A percentile compares a stretch with the other conserved stretches of the same genome.
phyloP scores from a whole-genome alignment of 2,113 vertebrate species.

The Saiga tatarica region DNA sequence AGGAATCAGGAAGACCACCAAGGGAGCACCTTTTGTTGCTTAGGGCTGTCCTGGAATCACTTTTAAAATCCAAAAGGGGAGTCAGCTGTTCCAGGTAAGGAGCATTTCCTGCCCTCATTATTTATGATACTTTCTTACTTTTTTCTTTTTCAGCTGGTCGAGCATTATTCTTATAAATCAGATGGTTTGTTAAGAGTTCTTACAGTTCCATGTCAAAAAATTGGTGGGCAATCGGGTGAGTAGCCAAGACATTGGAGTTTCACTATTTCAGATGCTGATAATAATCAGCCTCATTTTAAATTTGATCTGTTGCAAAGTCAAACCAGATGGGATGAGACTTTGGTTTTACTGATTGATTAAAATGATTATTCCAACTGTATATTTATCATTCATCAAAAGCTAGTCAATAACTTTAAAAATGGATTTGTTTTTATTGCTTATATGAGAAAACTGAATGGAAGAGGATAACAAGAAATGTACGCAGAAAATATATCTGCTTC shows the following conservation, averaged over 20 bases:
- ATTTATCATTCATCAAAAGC: background rate
- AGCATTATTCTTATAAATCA: slow-evolving; percentile 97
- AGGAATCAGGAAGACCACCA: too few relatives aligned
- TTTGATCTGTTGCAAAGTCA: background rate
- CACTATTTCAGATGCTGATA: background rate
- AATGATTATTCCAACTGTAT: background rate
- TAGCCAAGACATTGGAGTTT: background rate
- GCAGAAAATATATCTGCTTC: background rate
- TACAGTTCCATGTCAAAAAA: slow-evolving; percentile 84
- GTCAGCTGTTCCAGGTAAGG: too few relatives aligned
- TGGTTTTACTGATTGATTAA: background rate
- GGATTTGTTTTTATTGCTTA: background rate
- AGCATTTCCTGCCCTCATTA: background rate
- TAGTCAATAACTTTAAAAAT: background rate
- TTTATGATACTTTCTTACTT: fast-evolving
- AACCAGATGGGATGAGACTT: background rate
- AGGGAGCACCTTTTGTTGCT: background rate
- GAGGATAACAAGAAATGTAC: background rate
- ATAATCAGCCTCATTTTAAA: fast-evolving
- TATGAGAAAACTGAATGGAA: background rate
- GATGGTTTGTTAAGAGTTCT: slow-evolving; percentile 93
- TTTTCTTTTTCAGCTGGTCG: slow-evolving; percentile 88
- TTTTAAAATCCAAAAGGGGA: background rate
- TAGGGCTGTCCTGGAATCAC: background rate
- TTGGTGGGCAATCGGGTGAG: slow-evolving; percentile 81